Evolutionary conservation across 2,113 vertebrate species (phyloP).

Genomic region (Pluvianellus socialis): DNA sequence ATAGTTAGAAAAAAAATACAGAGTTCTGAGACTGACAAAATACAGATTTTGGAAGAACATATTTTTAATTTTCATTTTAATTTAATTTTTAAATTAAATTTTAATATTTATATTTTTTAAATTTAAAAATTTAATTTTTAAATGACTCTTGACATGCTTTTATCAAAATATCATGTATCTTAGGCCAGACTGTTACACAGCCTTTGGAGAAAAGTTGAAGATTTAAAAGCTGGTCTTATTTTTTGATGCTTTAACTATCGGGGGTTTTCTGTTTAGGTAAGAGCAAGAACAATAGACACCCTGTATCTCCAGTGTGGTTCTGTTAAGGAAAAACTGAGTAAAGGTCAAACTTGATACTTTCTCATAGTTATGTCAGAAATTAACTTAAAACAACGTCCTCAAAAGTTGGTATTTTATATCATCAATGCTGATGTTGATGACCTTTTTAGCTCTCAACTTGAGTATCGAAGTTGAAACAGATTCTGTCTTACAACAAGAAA

Average conservation of each 20-base stretch:
- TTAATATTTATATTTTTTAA: too few relatives aligned
- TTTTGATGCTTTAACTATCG: background rate
- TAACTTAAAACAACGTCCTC: background rate
- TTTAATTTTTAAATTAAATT: too few relatives aligned
- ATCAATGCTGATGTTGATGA: background rate
- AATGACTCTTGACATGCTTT: background rate
- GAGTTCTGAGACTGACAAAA: background rate
- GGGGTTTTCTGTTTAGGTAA: accelerated
- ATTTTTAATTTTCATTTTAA: background rate
- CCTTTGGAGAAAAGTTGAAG: background rate
- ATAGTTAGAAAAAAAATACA: background rate
- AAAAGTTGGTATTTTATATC: background rate
- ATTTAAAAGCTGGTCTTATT: background rate
- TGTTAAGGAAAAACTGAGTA: background rate
- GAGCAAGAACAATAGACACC: background rate
- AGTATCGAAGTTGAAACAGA: background rate
- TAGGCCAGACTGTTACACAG: background rate
- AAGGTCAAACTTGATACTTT: background rate
- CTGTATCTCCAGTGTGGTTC: background rate
- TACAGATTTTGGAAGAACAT: background rate
- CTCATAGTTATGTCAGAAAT: background rate
- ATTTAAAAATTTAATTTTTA: too few relatives aligned
- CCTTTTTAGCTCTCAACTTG: background rate
- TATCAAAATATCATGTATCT: background rate
- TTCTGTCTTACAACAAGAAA: background rate